A percentile compares a stretch with the other conserved stretches of the same genome.
phyloP scores from a whole-genome alignment of 1,140 invertebrate genomes.

The Apis mellifera region Amel_HAv3.1 CM009941.2:8736001-8736500 shows the following conservation, averaged over 20 bases:
- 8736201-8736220: slow-evolving; percentile 77
- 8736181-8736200: slow-evolving; percentile 9
- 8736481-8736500: too few species aligned
- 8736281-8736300: slow-evolving; percentile 43
- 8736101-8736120: too few species aligned
- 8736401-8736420: background rate
- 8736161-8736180: background rate
- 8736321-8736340: slow-evolving; percentile 72
- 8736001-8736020: too few species aligned
- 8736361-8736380: slow-evolving; percentile 69
- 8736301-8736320: slow-evolving; percentile 61
- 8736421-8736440: background rate
- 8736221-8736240: slow-evolving; percentile 74
- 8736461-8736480: too few species aligned
- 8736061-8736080: too few species aligned
- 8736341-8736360: slow-evolving; percentile 72
- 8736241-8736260: slow-evolving; percentile 78
- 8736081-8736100: too few species aligned
- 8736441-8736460: background rate
- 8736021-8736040: too few species aligned
- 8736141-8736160: background rate
- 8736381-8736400: slow-evolving; percentile 46
- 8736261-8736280: slow-evolving; percentile 68
- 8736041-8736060: too few species aligned
- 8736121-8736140: background rate